Base-by-base conservation (phyloP, 2,888 invertebrate genomes). In the Zelleria hepariella region DNA sequence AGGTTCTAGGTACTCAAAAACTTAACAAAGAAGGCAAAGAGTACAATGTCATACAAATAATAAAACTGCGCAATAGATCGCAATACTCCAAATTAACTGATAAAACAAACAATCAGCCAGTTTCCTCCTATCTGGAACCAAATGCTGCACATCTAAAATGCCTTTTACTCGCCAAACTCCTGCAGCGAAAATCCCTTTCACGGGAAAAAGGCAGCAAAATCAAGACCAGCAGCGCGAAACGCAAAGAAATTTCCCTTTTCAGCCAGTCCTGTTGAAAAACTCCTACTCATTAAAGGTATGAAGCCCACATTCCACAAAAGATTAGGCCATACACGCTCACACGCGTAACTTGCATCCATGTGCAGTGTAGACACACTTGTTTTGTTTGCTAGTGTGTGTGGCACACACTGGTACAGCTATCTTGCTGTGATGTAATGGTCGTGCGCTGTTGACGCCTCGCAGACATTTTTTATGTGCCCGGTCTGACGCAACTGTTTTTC, bases 391-490 rank as follows among this genome's bases (percentile, higher is more conserved):
- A 62, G 63, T 67, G 72, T 68, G 70, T 62, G 63, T 78, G 78
- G 10, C 77, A 79, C 73, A 26, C 60, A 58, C 54, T 24, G 23
- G 60, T 47, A 59, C 52, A 18, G 6, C 57, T 32, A 32, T 32
- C 32, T 26, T 56, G 60, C 59, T 74, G 81, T 87, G 87, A 87
- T 87, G 86, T 87, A 87, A 87, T 79, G 73, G 73, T 63, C 67
- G 67, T n/a, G n/a, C n/a, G n/a, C 77, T 80, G 81, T 15, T 85
- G 86, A 86, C 86, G 86, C 24, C 48, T 18, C 27, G 80, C 80
- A 88, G 87, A 87, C 87, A 86, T 86, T 88, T 88, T 88, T 87
- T 87, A 86, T 88, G 81, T 72, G 67, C 77, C 81, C n/a, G n/a
- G 18, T 25, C 77, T 86, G 86, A 86, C 87, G 87, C 87, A 86